A percentile compares a stretch with the other conserved stretches of the same genome.
These are phyloP conservation scores for Antrozous pallidus DNA, from an alignment of 2,797 vertebrate genomes.

Conservation along the genomic window DNA sequence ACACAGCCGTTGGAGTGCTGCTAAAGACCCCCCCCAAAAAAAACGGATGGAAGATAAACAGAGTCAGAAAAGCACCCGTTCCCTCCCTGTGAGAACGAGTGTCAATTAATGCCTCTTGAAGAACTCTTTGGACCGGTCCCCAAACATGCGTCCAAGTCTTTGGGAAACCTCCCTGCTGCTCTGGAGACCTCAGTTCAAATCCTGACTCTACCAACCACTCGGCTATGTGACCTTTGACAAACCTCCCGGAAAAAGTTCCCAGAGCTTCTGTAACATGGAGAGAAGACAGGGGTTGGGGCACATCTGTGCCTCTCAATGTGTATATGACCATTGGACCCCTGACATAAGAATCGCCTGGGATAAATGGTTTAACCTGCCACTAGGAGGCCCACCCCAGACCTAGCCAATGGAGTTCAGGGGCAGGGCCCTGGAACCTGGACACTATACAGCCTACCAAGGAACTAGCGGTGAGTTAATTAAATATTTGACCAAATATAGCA, in stretches of 20 bases:
- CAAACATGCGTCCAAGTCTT: not conserved
- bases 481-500: too few relatives aligned
- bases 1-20: not conserved
- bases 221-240: not conserved
- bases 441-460: not conserved
- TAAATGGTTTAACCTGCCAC: not conserved
- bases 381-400: not conserved
- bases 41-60: not conserved
- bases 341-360: not conserved
- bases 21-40: not conserved
- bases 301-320: not conserved
- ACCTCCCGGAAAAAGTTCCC: not conserved
- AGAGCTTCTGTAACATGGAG: not conserved
- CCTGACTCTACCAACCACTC: not conserved
- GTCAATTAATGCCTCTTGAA: not conserved
- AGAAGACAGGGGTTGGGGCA: not conserved
- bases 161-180: not conserved
- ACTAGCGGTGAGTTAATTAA: too few relatives aligned
- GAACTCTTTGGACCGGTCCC: not conserved
- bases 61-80: not conserved
- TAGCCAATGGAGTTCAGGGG: not conserved
- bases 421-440: rapidly evolving
- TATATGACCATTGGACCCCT: not conserved
- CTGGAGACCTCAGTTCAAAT: not conserved
- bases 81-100: not conserved